Percentiles rank a stretch among this genome's conserved stretches.
These are phyloP conservation scores for Drosophila lini DNA, from an alignment of 1,140 invertebrate genomes.

Conservation along the genomic window DNA sequence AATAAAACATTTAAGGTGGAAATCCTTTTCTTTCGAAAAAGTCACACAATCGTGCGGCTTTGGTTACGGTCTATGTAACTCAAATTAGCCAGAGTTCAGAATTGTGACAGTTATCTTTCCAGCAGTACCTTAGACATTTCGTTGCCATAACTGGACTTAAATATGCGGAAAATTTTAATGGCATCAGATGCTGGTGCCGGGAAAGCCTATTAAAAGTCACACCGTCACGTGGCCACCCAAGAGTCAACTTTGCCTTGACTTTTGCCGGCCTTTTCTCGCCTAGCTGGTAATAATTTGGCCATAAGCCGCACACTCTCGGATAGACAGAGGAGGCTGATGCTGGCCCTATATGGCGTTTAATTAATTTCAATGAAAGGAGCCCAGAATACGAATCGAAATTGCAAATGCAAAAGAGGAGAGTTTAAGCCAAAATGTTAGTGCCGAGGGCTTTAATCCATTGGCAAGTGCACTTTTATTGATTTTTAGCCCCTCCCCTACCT, in stretches of 20 bases:
- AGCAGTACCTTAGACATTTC: slow-evolving; percentile 34
- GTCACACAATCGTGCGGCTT: background rate
- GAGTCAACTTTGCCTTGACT: slow-evolving; percentile 69
- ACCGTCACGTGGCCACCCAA: slow-evolving; percentile 19
- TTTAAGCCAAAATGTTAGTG: slow-evolving; percentile 1
- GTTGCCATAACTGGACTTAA: slow-evolving; percentile 64
- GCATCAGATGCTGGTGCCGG: slow-evolving; percentile 33
- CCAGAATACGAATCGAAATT: slow-evolving; percentile 28
- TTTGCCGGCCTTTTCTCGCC: slow-evolving; percentile 24
- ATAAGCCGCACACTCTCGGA: slow-evolving; percentile 49
- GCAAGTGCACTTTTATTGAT: slow-evolving; percentile 59
- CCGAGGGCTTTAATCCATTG: slow-evolving; percentile 2
- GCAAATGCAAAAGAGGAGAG: slow-evolving; percentile 10
- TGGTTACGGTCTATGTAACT: slow-evolving; percentile 9
- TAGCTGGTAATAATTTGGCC: slow-evolving; percentile 53
- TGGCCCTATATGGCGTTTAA: slow-evolving; percentile 65
- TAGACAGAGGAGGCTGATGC: slow-evolving; percentile 42
- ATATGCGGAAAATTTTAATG: slow-evolving; percentile 77
- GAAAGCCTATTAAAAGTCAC: slow-evolving; percentile 57
- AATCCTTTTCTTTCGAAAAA: too few species aligned
- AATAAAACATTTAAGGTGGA: too few species aligned
- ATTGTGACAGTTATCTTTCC: background rate
- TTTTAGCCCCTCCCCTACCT: slow-evolving; percentile 26
- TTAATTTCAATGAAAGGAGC: slow-evolving; percentile 71
- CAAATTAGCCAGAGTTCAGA: slow-evolving; percentile 33